These are phyloP conservation scores for Bombylius discolor DNA, from an alignment of 2,888 invertebrate species.

Conservation along the genomic window DNA sequence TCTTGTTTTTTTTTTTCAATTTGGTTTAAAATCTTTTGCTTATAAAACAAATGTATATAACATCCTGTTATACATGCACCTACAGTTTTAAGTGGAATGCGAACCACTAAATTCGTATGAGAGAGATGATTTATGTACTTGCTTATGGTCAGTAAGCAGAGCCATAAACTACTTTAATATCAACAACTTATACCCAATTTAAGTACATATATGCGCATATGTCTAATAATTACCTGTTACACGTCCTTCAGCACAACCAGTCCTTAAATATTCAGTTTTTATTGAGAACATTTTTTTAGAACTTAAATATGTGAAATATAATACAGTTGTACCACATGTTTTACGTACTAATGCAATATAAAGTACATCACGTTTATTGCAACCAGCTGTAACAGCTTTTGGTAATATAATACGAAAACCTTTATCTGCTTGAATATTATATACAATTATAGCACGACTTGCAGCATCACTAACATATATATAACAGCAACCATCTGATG, in stretches of 20 bases:
- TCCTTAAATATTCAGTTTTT: conserved; percentile 47
- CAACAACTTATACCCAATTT: no score
- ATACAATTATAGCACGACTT: conserved; percentile 52
- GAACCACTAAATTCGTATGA: no score
- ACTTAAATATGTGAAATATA: conserved; percentile 52
- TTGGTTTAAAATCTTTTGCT: no score
- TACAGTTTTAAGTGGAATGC: no score
- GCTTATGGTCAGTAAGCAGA: no score
- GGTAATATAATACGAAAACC: conserved; percentile 53
- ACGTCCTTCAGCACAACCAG: conserved; percentile 43
- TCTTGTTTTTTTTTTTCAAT: no score
- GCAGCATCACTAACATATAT: conserved; percentile 56
- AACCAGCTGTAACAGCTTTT: conserved; percentile 39
- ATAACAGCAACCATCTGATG: conserved; percentile 45
- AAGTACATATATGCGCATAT: no score
- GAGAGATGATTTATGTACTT: no score
- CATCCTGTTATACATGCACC: no score
- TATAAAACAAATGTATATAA: no score
- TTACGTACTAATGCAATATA: conserved; percentile 50
- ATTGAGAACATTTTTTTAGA: conserved; percentile 50
- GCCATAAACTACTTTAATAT: no score
- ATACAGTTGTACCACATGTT: conserved; percentile 42
- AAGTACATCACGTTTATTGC: conserved; percentile 46
- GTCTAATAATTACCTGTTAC: conserved; percentile 25
- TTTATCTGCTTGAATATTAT: conserved; percentile 47